A percentile compares a stretch with the other conserved stretches of the same genome.
Conservation (phyloP, 2,888 invertebrate genomes). For the Diaperis boleti region DNA sequence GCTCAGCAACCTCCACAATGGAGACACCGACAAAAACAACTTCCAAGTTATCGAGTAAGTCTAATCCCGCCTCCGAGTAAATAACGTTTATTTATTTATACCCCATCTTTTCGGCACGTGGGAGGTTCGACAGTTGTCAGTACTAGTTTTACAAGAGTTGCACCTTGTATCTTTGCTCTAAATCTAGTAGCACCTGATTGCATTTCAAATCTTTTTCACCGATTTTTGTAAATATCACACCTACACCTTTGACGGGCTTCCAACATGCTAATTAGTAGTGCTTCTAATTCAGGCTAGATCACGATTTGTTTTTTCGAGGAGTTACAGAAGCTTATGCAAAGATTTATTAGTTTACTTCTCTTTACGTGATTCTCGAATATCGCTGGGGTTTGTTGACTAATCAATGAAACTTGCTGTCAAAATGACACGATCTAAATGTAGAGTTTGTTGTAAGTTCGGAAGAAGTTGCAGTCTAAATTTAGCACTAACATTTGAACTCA, state of each 20-base stretch:
- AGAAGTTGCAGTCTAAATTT: no score
- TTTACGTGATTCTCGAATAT: no score
- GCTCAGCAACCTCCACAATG: constrained; percentile 74
- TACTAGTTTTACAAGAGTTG: constrained; percentile 7
- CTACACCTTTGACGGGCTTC: background rate
- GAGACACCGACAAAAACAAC: constrained; percentile 74
- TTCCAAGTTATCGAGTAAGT: constrained; percentile 81
- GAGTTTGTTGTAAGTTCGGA: no score
- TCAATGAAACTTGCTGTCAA: no score
- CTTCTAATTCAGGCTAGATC: background rate
- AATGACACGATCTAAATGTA: no score
- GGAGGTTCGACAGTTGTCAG: constrained; percentile 36
- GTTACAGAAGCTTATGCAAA: no score
- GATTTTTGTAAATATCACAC: constrained; percentile 12
- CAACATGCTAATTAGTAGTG: background rate
- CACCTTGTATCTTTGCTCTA: constrained; percentile 10
- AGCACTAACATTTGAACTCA: no score
- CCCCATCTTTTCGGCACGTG: constrained; percentile 34
- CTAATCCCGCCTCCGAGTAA: background rate
- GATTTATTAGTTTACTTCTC: no score
- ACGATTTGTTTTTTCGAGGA: background rate
- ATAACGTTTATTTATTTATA: constrained; percentile 31
- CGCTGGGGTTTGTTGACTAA: no score
- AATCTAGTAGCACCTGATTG: constrained; percentile 7
- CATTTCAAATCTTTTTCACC: constrained; percentile 4